Conservation (phyloP, 2,888 invertebrate species). For the Meliscaeva auricollis region DNA sequence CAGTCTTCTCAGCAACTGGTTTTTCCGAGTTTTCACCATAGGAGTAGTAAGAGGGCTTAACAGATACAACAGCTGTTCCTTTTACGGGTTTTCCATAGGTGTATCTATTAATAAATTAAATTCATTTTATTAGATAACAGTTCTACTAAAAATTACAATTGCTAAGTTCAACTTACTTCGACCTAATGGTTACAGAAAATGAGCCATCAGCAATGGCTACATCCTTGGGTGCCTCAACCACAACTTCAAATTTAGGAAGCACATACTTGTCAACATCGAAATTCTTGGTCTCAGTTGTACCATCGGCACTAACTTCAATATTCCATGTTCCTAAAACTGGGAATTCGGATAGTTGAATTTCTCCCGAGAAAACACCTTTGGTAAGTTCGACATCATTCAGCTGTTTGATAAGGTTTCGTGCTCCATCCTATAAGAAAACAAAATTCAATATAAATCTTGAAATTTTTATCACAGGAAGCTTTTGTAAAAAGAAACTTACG, state of each 20-base stretch:
- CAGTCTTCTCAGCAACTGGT: constrained; percentile 87
- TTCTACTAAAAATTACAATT: too few species aligned
- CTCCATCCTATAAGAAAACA: constrained; percentile 88
- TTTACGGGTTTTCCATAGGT: constrained; percentile 94
- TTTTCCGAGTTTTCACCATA: constrained; percentile 30
- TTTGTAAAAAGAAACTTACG: constrained; percentile 65
- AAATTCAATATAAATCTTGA: not conserved
- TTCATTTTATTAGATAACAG: not conserved
- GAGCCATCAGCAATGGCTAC: constrained; percentile 92
- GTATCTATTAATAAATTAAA: constrained; percentile 85
- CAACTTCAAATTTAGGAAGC: constrained; percentile 77
- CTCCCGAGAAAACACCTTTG: constrained; percentile 90
- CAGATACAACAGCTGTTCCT: constrained; percentile 93
- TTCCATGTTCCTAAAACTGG: constrained; percentile 96
- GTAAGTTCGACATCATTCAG: constrained; percentile 88
- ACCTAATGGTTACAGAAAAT: constrained; percentile 91
- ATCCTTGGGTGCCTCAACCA: constrained; percentile 91
- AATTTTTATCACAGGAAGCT: not conserved
- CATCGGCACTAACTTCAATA: constrained; percentile 88
- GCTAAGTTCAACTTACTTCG: constrained; percentile 87
- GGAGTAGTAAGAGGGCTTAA: constrained; percentile 86
- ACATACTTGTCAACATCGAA: constrained; percentile 76
- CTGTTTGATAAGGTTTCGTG: constrained; percentile 92
- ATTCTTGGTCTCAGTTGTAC: constrained; percentile 39
- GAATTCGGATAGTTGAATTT: constrained; percentile 90